Evolutionary conservation across 2,113 vertebrate species (phyloP).

Genomic region (Protobothrops flavoviridis): DNA sequence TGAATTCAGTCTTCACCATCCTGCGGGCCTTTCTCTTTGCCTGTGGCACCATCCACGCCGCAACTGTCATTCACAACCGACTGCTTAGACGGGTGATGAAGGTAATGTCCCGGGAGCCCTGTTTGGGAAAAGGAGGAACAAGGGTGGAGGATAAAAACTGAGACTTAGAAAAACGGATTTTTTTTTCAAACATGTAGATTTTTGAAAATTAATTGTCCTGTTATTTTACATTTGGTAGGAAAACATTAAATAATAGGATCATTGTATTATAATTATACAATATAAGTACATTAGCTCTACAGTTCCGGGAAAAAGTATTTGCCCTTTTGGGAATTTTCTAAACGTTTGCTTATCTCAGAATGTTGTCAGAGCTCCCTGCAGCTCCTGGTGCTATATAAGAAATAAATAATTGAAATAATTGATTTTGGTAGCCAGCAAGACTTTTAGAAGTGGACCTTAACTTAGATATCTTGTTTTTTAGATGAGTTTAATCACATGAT

Average conservation of each 20-base stretch:
- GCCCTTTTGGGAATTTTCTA: not conserved
- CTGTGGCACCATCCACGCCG: conserved; percentile 80
- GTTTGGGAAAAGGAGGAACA: not conserved
- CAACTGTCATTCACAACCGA: conserved; percentile 77
- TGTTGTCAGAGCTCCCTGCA: not conserved
- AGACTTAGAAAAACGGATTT: not conserved
- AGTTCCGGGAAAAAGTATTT: not conserved
- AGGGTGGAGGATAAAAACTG: not conserved
- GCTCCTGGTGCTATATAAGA: not conserved
- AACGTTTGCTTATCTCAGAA: not conserved
- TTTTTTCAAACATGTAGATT: not conserved
- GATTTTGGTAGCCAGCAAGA: not conserved
- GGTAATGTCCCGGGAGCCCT: conserved; percentile 68
- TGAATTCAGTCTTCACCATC: conserved; percentile 88
- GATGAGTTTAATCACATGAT: not conserved
- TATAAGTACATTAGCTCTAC: not conserved
- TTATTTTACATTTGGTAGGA: not conserved
- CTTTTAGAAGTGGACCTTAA: not conserved
- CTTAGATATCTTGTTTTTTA: not conserved
- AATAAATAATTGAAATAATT: not conserved
- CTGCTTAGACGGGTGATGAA: conserved; percentile 80
- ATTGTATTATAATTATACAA: not conserved
- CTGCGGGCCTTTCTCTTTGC: conserved; percentile 89
- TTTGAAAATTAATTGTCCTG: not conserved
- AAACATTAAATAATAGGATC: not conserved